Evolutionary conservation across 2,888 invertebrate species (phyloP), one percentile per base, ranked within the genome.

Genomic region (Drosophila birchii): DNA sequence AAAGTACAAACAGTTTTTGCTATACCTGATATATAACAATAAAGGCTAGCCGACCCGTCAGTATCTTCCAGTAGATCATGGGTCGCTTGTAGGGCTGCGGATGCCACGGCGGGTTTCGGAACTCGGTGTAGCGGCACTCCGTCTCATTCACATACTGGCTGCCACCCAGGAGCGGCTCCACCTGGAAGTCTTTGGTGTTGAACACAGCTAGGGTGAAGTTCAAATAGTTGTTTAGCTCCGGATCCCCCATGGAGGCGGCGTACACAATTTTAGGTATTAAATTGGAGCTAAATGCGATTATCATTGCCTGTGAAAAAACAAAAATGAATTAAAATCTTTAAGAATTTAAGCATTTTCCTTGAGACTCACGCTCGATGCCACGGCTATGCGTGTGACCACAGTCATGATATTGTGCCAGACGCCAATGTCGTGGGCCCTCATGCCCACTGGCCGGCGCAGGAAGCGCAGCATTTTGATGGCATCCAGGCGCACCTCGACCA

Each of bases 271-370:
- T 95, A 20, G 97, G 97, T 87, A 97, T 96, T 89, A 96, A 95
- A 91, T 96, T 96, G 0, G 96, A 96, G 12, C 97, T 96, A 92
- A 97, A 96, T 43, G 97, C 97, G 87, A 97, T 96, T 75, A 96
- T 95, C 90, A 96, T 94, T 66, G 95, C 96, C 96, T 96, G 90
- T 11, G 36, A 18, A 18, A 38, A 11, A 8, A 9, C 23, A 34
- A 7, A 1, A 9, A 1, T 0, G 3, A 16, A 36, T 36, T 6
- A 3, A 8, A 9, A 23, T 16, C 1, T 0, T 0, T 1, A 4
- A 14, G 12, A 4, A 18, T 51, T 60, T 12, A 1, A 11, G 1
- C 12, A 38, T 8, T 12, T 0, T 4, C 7, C 1, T 12, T 1
- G 0, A 26, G 20, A 90, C 95, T 94, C 90, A 96, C 97, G 92